phyloP scores from a whole-genome alignment of 2,113 vertebrate genomes.

The Leiothrix lutea region DNA sequence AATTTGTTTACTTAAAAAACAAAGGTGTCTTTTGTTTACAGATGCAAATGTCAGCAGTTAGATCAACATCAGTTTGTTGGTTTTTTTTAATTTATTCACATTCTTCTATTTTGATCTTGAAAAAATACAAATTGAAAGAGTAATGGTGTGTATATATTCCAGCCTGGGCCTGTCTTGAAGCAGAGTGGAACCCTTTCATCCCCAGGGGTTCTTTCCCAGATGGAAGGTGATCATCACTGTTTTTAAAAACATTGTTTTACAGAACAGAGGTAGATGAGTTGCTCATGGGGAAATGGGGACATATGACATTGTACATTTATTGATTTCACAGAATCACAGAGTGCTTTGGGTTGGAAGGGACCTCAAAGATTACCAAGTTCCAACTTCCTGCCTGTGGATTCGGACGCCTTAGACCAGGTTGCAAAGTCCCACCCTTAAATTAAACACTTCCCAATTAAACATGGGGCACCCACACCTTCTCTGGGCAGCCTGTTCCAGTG shows the following conservation, averaged over 20 bases:
- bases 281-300: background rate
- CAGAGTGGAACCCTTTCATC: background rate
- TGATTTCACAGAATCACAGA: background rate
- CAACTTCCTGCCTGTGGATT: background rate
- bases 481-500: background rate
- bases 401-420: background rate
- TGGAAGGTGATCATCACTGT: background rate
- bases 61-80: background rate
- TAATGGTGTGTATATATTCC: rapidly evolving
- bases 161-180: background rate
- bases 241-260: background rate
- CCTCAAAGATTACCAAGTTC: background rate
- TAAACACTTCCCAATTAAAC: background rate
- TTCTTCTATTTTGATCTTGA: background rate
- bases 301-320: background rate
- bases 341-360: background rate
- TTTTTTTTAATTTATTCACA: background rate
- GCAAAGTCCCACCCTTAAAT: background rate
- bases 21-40: slow-evolving; percentile 40
- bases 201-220: background rate
- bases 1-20: slow-evolving; percentile 25
- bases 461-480: background rate
- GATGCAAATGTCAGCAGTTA: slow-evolving; percentile 52
- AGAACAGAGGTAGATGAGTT: background rate
- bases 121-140: slow-evolving; percentile 51